A percentile compares a stretch with the other conserved stretches of the same genome.
Evolutionary conservation across 2,797 vertebrate genomes (phyloP).

Genomic region (Melanotaenia parkinsoni): DNA sequence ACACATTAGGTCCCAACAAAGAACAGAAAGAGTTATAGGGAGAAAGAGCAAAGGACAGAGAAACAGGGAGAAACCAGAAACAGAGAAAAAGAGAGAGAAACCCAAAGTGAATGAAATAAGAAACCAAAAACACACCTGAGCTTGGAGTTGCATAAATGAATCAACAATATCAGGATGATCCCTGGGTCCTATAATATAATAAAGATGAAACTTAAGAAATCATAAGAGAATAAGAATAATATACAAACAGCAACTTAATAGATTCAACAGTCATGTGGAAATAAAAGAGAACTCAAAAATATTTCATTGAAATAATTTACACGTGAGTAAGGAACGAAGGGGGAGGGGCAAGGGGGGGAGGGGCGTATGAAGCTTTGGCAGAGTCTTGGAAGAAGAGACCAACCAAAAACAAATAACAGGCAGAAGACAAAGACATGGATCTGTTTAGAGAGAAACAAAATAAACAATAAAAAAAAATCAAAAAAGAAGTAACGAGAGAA

Average conservation of each 20-base stretch:
- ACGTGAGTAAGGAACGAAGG: slow-evolving; percentile 87
- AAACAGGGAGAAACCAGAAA: slow-evolving; percentile 68
- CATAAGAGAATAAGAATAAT: slow-evolving; percentile 93
- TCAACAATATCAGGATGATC: slow-evolving; percentile 99
- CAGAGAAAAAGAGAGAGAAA: slow-evolving; percentile 89
- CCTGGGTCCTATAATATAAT: slow-evolving; percentile 99
- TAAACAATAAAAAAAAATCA: slow-evolving; percentile 74
- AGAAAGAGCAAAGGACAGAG: slow-evolving; percentile 79
- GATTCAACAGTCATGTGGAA: slow-evolving; percentile 99
- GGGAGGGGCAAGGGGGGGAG: slow-evolving; percentile 68
- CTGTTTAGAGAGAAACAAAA: slow-evolving; percentile 83
- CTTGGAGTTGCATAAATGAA: slow-evolving; percentile 99
- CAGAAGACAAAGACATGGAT: slow-evolving; percentile 87
- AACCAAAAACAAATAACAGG: slow-evolving; percentile 95
- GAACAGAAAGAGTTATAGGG: slow-evolving; percentile 86
- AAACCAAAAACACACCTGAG: slow-evolving; percentile 99
- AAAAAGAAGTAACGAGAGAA: slow-evolving; percentile 87
- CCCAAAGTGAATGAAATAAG: slow-evolving; percentile 99
- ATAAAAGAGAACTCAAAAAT: slow-evolving; percentile 85
- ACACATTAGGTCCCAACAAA: slow-evolving; percentile 69
- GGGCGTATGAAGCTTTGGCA: slow-evolving; percentile 96
- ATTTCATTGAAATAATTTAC: slow-evolving; percentile 97
- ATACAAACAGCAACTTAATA: slow-evolving; percentile 99
- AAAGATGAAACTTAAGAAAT: slow-evolving; percentile 99
- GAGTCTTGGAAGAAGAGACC: slow-evolving; percentile 93